phyloP scores from a whole-genome alignment of 2,113 vertebrate genomes.

The Heterotilapia buettikoferi region DNA sequence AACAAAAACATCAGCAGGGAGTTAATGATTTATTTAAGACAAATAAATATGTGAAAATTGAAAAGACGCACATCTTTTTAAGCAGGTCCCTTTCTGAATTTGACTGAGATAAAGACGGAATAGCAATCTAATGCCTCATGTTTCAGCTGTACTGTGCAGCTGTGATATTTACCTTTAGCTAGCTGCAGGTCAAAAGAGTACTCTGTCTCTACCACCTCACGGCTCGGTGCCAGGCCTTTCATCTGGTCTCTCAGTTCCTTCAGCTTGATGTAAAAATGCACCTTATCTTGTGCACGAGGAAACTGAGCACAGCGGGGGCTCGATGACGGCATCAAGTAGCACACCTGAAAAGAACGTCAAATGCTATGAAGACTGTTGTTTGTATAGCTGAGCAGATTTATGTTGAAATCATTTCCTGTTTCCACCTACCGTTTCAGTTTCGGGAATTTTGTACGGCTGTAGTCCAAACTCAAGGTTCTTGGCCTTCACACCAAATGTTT shows the following conservation, averaged over 20 bases:
- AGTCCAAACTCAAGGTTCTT: conserved; percentile 96
- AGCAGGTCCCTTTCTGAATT: background rate
- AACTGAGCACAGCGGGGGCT: conserved; percentile 98
- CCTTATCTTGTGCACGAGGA: conserved; percentile 95
- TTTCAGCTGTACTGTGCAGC: background rate
- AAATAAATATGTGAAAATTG: background rate
- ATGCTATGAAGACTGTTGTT: background rate
- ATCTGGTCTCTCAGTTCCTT: conserved; percentile 90
- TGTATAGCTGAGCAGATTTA: background rate
- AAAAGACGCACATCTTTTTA: background rate
- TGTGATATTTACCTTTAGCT: conserved; percentile 81
- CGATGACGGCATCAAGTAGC: conserved; percentile 96
- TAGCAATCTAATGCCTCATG: background rate
- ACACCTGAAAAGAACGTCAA: conserved; percentile 72
- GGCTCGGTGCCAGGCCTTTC: conserved; percentile 72
- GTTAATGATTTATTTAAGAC: background rate
- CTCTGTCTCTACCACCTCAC: conserved; percentile 82
- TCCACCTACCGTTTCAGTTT: conserved; percentile 86
- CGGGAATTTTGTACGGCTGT: conserved; percentile 94
- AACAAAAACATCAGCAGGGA: background rate
- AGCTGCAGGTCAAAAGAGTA: conserved; percentile 87
- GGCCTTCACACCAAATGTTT: conserved; percentile 93
- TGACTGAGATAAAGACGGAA: background rate
- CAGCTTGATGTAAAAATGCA: conserved; percentile 97
- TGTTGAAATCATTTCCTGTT: background rate